Base-by-base conservation (phyloP, 1,140 invertebrate species). In the Papilio aristodemus region DNA sequence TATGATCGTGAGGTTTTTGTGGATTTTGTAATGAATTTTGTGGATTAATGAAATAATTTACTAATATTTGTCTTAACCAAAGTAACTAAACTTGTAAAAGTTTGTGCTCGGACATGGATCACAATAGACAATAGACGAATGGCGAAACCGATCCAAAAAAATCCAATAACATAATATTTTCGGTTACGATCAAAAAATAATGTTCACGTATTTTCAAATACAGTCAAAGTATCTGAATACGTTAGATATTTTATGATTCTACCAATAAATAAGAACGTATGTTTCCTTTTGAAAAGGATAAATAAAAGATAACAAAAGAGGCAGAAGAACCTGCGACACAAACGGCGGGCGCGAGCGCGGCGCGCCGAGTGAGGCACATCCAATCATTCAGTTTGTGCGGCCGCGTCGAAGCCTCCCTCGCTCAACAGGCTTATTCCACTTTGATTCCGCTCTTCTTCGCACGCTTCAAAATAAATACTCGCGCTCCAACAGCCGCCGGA, bases 381-480 rank as follows among this genome's bases (percentile, higher is more conserved):
- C 71, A 46, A 37, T 60, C 72, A 76, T 85, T 84, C 79, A 78
- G 80, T 77, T 80, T 83, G 84, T 84, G 78, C 80, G 72, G 67
- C 67, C 70, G 67, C 19, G 57, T 58, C 22, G 72, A 77, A 76
- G 22, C 63, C 37, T 39, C 14, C 58, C 57, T 69, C 54, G 66
- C 71, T 68, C 59, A 72, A 80, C 75, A 76, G 73, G 78, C 80
- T 82, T 85, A 85, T 81, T 79, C 75, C 75, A 63, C 69, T 67
- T 71, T 68, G 74, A 63, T 75, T 67, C 72, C 69, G 59, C 39
- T 69, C 59, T 69, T 41, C 62, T 69, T 41, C 62, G 63, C 36
- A 63, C 60, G 64, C 46, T 67, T 59, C 27, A 67, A 50, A 67
- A 71, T 71, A 71, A 71, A 71, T 71, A 71, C 59, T 38, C 27